Evolutionary conservation across 2,888 invertebrate genomes (phyloP).

Genomic region (Nephrotoma guestfalica): DNA sequence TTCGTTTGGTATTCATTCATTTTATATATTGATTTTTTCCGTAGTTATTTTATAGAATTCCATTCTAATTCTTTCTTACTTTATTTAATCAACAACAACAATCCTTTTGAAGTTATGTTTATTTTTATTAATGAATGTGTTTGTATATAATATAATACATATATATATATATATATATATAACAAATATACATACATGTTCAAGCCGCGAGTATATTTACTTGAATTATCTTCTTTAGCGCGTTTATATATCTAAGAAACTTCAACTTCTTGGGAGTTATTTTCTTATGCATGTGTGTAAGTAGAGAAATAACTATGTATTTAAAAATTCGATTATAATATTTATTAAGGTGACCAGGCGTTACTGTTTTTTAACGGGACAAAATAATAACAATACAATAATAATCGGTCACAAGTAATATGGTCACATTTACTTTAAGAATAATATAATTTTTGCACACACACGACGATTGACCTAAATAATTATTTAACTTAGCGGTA

Average conservation of each 20-base stretch:
- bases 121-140: not conserved
- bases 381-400: not conserved
- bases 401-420: not conserved
- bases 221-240: not conserved
- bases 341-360: not conserved
- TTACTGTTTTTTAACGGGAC: not conserved
- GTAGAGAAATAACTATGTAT: not conserved
- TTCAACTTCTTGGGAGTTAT: not conserved
- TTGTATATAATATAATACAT: not conserved
- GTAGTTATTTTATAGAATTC: not conserved
- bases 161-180: not conserved
- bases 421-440: not conserved
- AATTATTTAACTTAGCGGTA: not conserved
- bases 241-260: not conserved
- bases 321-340: not conserved
- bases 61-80: not conserved
- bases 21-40: not conserved
- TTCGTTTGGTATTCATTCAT: not conserved
- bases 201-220: not conserved
- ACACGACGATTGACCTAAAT: not conserved
- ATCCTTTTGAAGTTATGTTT: not conserved
- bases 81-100: not conserved
- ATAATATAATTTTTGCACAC: not conserved
- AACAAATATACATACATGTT: not conserved
- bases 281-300: not conserved